Evolutionary conservation across 2,888 invertebrate species (phyloP), one percentile per base, ranked within the genome.

Genomic region (Patella pellucida): DNA sequence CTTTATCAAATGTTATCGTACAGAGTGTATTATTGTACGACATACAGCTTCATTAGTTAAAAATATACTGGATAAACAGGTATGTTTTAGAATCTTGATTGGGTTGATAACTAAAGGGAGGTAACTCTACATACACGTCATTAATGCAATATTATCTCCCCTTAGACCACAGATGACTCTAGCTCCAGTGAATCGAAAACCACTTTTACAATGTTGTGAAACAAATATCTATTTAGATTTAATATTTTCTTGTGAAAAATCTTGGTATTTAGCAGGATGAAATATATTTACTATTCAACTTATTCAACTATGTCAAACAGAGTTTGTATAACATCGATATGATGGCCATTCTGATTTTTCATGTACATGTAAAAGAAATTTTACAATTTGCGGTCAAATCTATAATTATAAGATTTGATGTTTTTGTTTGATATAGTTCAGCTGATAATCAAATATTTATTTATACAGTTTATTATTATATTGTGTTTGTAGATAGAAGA

Each of bases 51-150:
- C 83, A 11, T 85, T 91, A 3, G 83, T 90, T 69, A 89, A 89
- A 77, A 79, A 79, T 27, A 83, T 90, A n/a, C 84, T 90, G 11
- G 89, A 91, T 81, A 85, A 84, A 82, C 89, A 90, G 88, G 89
- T 89, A 69, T n/a, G 54, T 23, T 9, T 50, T 9, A 41, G 41
- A 41, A 9, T 41, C 41, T 1, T 3, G 4, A 9, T 31, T 31
- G 4, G 7, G 1, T 5, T 41, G 41, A 41, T 41, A 41, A 7
- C 7, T 41, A 9, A 41, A 9, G 41, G 41, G 41, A 41, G 9
- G 41, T 9, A 41, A 41, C 41, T 41, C 41, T 41, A 9, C 41
- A 41, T 41, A 41, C 41, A 41, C 9, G 9, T 41, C 41, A 7
- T 41, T 41, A 9, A 7, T 41, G 41, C 41, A 41, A 41, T 41